Conservation (phyloP, 2,888 invertebrate species). For the Megamerina dolium region DNA sequence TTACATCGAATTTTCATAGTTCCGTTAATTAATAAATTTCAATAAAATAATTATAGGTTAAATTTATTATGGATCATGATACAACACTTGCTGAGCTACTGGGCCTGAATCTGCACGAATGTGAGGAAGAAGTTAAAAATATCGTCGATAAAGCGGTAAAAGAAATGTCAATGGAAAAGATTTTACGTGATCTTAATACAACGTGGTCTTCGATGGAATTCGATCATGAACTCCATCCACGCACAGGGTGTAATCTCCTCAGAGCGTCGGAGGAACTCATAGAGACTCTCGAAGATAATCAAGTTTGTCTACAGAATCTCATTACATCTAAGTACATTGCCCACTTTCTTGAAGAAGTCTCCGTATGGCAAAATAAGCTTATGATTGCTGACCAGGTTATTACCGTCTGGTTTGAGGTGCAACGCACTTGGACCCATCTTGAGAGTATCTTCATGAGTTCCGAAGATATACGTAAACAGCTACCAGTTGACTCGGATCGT, state of each 20-base stretch:
- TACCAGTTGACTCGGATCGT: constrained; percentile 87
- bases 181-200: constrained; percentile 77
- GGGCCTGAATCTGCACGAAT: constrained; percentile 88
- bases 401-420: constrained; percentile 91
- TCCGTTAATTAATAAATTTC: background rate
- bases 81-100: constrained; percentile 89
- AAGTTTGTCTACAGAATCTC: constrained; percentile 89
- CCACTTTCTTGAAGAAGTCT: constrained; percentile 90
- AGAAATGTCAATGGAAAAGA: constrained; percentile 98
- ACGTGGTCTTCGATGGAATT: constrained; percentile 92
- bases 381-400: constrained; percentile 92
- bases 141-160: constrained; percentile 98
- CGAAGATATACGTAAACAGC: constrained; percentile 89
- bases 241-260: constrained; percentile 81
- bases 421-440: constrained; percentile 93
- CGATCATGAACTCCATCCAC: constrained; percentile 78
- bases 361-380: constrained; percentile 87
- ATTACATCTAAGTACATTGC: constrained; percentile 96
- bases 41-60: constrained; percentile 57
- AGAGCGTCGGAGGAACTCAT: constrained; percentile 92
- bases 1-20: constrained; percentile 5
- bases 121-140: constrained; percentile 94
- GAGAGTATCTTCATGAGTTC: constrained; percentile 98
- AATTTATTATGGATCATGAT: constrained; percentile 87
- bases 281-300: constrained; percentile 95